A percentile compares a stretch with the other conserved stretches of the same genome.
These are phyloP conservation scores for Podocnemis expansa DNA, from an alignment of 2,113 vertebrate genomes.

Conservation along the genomic window DNA sequence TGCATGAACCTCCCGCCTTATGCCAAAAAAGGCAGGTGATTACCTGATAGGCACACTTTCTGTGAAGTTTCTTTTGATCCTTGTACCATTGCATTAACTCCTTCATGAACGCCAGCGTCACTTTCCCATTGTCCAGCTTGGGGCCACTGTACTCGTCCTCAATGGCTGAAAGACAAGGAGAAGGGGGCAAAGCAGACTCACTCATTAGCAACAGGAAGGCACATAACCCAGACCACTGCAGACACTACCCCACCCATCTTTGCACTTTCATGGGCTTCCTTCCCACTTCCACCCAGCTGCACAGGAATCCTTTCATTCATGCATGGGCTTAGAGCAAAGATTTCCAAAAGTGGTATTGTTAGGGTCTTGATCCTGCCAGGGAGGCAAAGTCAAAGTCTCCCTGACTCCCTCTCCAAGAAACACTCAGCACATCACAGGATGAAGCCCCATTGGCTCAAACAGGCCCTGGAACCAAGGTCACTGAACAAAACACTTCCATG, in stretches of 20 bases:
- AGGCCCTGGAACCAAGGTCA: not conserved
- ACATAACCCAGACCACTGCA: not conserved
- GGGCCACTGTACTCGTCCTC: constrained; percentile 93
- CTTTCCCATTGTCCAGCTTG: constrained; percentile 89
- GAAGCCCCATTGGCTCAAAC: not conserved
- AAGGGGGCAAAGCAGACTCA: not conserved
- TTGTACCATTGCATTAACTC: constrained; percentile 95
- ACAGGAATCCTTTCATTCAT: not conserved
- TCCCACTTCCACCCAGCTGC: not conserved
- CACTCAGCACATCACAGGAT: not conserved
- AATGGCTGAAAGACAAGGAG: constrained; percentile 78
- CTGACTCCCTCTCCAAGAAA: not conserved
- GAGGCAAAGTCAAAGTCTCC: not conserved
- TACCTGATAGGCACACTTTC: constrained; percentile 96
- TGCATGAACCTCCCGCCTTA: not conserved
- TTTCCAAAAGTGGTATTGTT: no score
- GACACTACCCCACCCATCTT: not conserved
- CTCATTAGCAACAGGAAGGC: not conserved
- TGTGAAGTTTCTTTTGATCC: constrained; percentile 93
- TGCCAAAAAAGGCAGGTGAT: accelerated
- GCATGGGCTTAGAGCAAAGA: not conserved
- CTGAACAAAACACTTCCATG: not conserved
- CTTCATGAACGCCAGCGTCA: constrained; percentile 90
- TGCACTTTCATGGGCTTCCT: not conserved
- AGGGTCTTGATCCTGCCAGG: not conserved